Evolutionary conservation across 2,113 vertebrate species (phyloP), one percentile per base, ranked within the genome.

Genomic region (Nannobrachium achirus): DNA sequence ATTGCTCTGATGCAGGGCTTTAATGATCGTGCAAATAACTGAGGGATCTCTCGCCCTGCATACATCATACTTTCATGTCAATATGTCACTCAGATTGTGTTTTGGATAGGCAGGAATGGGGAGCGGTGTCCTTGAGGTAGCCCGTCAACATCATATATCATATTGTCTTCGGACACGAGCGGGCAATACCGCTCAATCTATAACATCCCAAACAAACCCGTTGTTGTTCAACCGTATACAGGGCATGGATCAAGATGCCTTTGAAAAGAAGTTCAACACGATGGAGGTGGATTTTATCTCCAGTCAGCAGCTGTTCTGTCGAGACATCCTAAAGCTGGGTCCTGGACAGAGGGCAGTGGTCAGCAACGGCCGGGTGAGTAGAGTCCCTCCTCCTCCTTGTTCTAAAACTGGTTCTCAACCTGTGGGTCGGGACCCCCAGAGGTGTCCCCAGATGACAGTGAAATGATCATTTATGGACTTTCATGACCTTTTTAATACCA

Each of bases 181-280:
- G 25, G 50, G 56, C 9, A 52, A 33, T 56, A 38, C 50, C 25
- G 72, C 49, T 78, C 50, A 66, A 63, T 69, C 40, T 48, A 57
- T 60, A 41, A 63, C 52, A 56, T 44, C 6, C 64, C 67, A 49
- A 79, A 71, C 60, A 64, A 79, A 77, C 65, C n/a, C 18, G 79
- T 74, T 67, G 33, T 66, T 80, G 6, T 72, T 89, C 53, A 88
- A 16, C 75, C 85, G 56, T 75, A 33, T 33, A 33, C 25, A 99
- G 98, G 95, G 88, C 46, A 96, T 97, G 95, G 91, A 96, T 82
- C 85, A 73, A 0, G 88, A 95, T 83, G 63, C 92, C 67, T 98
- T 99, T 92, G 96, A 96, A 86, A 98, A 98, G 90, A 98, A 94
- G 89, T 96, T 95, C 80, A 98, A 98, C 83, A 98, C 97, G 1